phyloP scores from a whole-genome alignment of 2,113 vertebrate species.

The Thymallus thymallus region DNA sequence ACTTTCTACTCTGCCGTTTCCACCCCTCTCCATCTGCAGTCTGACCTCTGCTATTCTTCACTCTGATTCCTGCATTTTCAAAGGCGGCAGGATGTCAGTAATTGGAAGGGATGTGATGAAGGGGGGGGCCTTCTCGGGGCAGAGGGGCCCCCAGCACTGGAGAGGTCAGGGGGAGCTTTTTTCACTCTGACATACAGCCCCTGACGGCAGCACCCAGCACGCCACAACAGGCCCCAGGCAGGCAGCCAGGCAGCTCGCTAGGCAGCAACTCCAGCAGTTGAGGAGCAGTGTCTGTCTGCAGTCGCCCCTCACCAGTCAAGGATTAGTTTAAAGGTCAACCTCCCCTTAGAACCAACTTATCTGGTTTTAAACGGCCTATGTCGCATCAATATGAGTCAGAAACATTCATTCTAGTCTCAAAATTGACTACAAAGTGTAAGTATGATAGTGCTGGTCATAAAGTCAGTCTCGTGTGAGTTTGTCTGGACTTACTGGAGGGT shows the following conservation, averaged over 20 bases:
- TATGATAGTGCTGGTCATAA: no score
- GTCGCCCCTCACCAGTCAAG: constrained; percentile 18
- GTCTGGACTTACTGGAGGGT: no score
- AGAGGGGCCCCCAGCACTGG: constrained; percentile 63
- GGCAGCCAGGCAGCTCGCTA: constrained; percentile 49
- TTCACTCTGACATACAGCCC: constrained; percentile 70
- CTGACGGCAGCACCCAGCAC: constrained; percentile 64
- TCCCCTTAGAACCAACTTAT: no score
- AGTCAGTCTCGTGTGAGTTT: no score
- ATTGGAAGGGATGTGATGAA: constrained; percentile 79
- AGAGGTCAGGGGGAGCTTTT: constrained; percentile 69
- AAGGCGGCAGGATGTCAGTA: constrained; percentile 76
- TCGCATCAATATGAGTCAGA: no score
- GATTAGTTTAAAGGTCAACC: not conserved
- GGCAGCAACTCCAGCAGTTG: constrained; percentile 54
- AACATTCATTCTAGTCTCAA: no score
- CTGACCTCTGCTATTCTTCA: constrained; percentile 79
- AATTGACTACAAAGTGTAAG: no score
- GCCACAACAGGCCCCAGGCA: constrained; percentile 64
- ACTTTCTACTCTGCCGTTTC: constrained; percentile 62
- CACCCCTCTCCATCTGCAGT: constrained; percentile 77
- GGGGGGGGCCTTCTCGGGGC: constrained; percentile 63
- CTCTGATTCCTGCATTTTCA: constrained; percentile 76
- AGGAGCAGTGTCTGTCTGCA: constrained; percentile 41
- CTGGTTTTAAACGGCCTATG: no score